Evolutionary conservation across 2,113 vertebrate species (phyloP).

Genomic region (Hiodon tergisus): DNA sequence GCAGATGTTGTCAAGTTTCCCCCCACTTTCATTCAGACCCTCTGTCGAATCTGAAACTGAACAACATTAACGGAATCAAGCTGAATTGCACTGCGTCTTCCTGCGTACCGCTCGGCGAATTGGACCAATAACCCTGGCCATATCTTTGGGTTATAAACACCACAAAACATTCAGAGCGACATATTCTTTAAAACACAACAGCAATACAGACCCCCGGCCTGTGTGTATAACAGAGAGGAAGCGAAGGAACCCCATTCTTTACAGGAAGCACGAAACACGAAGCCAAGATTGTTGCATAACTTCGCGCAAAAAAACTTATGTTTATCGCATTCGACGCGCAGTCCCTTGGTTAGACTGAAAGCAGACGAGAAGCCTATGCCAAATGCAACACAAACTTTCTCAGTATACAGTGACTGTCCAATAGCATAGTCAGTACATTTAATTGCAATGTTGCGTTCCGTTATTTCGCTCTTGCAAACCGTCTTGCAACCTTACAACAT

Average conservation of each 20-base stretch:
- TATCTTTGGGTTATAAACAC: neutral
- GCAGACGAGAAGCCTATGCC: no score
- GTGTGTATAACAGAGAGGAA: neutral
- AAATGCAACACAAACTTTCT: no score
- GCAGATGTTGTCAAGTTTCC: neutral
- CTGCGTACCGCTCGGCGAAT: neutral
- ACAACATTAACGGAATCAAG: neutral
- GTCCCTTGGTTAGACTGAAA: no score
- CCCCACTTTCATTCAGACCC: neutral
- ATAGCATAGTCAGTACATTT: no score
- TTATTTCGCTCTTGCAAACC: no score
- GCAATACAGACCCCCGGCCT: neutral
- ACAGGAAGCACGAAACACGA: neutral
- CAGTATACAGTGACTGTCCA: no score
- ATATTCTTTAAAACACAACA: neutral
- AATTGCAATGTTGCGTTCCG: no score
- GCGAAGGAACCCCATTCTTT: neutral
- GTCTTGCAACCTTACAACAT: no score
- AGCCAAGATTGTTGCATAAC: neutral
- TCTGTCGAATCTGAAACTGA: no score
- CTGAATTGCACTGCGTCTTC: constrained; percentile 1
- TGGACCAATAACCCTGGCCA: neutral
- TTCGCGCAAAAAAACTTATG: neutral
- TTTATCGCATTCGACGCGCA: no score
- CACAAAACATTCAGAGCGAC: neutral